These are phyloP conservation scores for Campylorhamphus procurvoides DNA, from an alignment of 2,113 vertebrate genomes.

Conservation along the genomic window DNA sequence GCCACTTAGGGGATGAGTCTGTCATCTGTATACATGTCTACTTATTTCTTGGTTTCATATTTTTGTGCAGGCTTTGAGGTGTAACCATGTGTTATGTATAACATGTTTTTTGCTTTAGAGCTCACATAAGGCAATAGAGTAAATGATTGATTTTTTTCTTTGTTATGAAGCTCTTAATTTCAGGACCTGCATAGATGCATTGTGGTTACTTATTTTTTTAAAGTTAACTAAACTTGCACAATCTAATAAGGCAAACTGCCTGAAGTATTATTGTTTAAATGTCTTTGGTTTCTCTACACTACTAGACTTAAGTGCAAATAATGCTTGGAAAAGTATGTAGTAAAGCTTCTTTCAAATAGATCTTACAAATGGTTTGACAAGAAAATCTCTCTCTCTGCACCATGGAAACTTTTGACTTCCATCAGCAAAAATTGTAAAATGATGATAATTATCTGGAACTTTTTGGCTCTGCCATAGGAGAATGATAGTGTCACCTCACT, in stretches of 20 bases:
- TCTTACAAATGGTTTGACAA: constrained; percentile 12
- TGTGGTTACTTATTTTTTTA: not conserved
- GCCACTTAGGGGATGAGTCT: not conserved
- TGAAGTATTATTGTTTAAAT: not conserved
- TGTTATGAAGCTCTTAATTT: not conserved
- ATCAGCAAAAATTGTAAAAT: constrained; percentile 12
- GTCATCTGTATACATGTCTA: not conserved
- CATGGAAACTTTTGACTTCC: constrained; percentile 11
- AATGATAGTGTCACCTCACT: not conserved
- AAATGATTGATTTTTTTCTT: not conserved
- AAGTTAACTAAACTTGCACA: not conserved
- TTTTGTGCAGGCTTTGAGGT: not conserved
- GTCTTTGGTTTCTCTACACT: constrained; percentile 8
- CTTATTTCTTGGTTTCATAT: not conserved
- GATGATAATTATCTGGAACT: constrained; percentile 25
- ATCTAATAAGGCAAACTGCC: not conserved
- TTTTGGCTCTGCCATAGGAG: not conserved
- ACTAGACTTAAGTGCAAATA: constrained; percentile 24
- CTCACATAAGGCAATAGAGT: not conserved
- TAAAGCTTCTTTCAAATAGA: not conserved
- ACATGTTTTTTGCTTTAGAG: not conserved
- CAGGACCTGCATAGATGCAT: not conserved
- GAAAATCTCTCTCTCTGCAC: not conserved
- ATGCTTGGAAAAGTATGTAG: not conserved
- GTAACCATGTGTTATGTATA: not conserved